A percentile compares a stretch with the other conserved stretches of the same genome.
These are phyloP conservation scores for Gallinago stenura DNA, from an alignment of 2,797 vertebrate genomes.

Conservation along the genomic window DNA sequence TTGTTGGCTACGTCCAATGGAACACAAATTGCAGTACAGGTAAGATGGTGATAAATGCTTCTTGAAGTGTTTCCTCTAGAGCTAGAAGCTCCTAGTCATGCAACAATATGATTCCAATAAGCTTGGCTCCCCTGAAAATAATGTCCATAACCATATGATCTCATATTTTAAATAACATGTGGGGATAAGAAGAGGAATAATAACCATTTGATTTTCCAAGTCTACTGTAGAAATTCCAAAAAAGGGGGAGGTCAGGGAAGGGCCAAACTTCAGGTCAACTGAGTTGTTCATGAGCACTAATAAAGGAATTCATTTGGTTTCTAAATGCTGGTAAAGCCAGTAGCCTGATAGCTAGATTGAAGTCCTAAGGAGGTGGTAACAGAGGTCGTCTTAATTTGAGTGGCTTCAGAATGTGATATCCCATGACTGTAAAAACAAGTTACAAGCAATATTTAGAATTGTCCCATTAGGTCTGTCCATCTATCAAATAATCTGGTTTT, in stretches of 20 bases:
- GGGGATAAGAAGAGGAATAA: neutral
- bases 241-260: neutral
- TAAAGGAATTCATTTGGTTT: neutral
- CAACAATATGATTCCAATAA: neutral
- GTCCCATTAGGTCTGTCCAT: neutral
- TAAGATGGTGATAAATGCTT: constrained; percentile 54
- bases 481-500: neutral
- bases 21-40: constrained; percentile 99
- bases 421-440: neutral
- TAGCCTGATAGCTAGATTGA: neutral
- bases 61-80: neutral
- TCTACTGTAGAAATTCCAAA: neutral
- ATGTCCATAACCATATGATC: neutral
- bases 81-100: neutral
- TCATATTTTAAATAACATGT: neutral
- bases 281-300: neutral
- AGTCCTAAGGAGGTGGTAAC: neutral
- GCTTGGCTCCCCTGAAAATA: neutral
- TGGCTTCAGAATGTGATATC: neutral
- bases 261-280: neutral
- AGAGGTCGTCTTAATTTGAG: neutral
- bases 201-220: neutral
- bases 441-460: neutral
- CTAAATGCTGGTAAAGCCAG: neutral
- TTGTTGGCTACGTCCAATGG: constrained; percentile 98